Percentiles rank a stretch among this genome's conserved stretches.
These are phyloP conservation scores for Tuberolachnus salignus DNA, from an alignment of 2,888 invertebrate species.

Conservation along the genomic window DNA sequence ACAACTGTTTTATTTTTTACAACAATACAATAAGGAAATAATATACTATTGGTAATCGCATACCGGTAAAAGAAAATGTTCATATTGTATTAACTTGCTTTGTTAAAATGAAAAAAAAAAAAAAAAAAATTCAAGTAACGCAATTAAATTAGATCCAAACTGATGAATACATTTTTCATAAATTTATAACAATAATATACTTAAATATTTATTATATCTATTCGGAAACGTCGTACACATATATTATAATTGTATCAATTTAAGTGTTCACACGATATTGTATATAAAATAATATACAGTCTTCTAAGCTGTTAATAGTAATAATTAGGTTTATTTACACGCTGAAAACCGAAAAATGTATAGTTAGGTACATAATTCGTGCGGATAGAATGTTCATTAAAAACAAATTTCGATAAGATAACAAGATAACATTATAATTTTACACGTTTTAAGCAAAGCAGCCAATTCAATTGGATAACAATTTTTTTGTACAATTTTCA, in stretches of 20 bases:
- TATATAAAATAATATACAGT: constrained; percentile 21
- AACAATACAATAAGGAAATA: constrained; percentile 8
- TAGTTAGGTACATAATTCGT: not conserved
- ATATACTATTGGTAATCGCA: not conserved
- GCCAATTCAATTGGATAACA: constrained; percentile 26
- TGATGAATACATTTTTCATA: not conserved
- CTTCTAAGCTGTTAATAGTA: constrained; percentile 7
- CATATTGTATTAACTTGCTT: too few relatives aligned
- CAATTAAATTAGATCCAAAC: constrained; percentile 1
- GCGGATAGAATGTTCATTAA: not conserved
- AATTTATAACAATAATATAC: not conserved
- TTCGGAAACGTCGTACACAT: not conserved
- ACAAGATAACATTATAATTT: constrained; percentile 24
- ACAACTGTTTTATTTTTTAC: not conserved
- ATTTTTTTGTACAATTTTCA: constrained; percentile 35
- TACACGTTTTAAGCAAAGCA: constrained; percentile 15
- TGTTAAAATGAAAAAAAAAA: too few relatives aligned
- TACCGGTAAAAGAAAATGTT: not conserved
- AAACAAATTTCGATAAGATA: constrained; percentile 18
- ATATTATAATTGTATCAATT: not conserved
- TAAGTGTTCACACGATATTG: not conserved
- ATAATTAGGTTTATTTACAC: not conserved
- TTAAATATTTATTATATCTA: constrained; percentile 2
- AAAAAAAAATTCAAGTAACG: not conserved
- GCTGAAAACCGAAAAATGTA: not conserved